phyloP scores from a whole-genome alignment of 37 sponge, comb jelly and placozoan genomes.

The Amphimedon queenslandica region DNA sequence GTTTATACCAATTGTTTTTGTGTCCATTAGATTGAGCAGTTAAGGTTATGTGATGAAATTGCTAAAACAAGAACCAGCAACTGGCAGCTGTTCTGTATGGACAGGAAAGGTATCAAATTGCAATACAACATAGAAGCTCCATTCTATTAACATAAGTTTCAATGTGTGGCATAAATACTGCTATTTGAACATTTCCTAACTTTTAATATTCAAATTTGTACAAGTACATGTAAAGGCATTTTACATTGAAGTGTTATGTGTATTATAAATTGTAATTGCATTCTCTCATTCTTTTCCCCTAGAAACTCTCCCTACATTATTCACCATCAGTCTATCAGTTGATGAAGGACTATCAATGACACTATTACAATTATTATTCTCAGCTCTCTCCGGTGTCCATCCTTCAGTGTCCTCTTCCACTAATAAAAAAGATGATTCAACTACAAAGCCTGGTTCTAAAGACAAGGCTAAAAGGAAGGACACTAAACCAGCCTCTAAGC shows the following conservation, averaged over 20 bases:
- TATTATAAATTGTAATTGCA: too few relatives aligned
- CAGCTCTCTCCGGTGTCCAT: conserved; percentile 65
- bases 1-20: background rate
- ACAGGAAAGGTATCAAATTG: too few relatives aligned
- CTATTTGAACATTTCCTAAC: too few relatives aligned
- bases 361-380: conserved; percentile 56
- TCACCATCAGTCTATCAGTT: conserved; percentile 46
- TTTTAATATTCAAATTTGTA: too few relatives aligned
- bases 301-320: conserved; percentile 57
- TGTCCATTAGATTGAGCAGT: conserved; percentile 63
- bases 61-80: conserved; percentile 54
- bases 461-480: conserved; percentile 11
- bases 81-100: conserved; percentile 83
- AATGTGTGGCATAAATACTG: too few relatives aligned
- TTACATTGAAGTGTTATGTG: too few relatives aligned
- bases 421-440: conserved; percentile 3
- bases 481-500: background rate
- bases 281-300: too few relatives aligned
- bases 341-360: conserved; percentile 71
- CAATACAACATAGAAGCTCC: too few relatives aligned
- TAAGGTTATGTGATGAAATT: conserved; percentile 64
- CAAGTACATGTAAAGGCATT: too few relatives aligned
- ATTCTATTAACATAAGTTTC: too few relatives aligned
- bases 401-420: background rate
- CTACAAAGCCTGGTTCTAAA: background rate